These are phyloP conservation scores for Ctenoplectra terminalis DNA, from an alignment of 1,140 invertebrate genomes.

Conservation along the genomic window DNA sequence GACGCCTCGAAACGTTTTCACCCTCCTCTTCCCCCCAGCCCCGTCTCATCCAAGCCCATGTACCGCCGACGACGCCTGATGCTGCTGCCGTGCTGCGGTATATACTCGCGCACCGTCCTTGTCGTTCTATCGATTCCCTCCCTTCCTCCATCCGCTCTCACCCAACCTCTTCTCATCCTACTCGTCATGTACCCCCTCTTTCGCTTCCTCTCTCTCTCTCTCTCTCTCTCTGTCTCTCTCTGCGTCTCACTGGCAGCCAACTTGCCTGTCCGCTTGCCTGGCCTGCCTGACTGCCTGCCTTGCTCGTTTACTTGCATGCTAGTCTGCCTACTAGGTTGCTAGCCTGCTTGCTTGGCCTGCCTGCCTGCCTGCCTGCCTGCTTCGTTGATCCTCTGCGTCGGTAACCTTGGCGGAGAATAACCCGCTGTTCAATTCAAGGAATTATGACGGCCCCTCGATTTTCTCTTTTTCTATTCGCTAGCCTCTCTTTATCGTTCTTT, in stretches of 20 bases:
- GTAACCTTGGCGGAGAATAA: constrained; percentile 81
- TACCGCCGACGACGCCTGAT: constrained; percentile 57
- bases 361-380: constrained; percentile 57
- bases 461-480: constrained; percentile 62
- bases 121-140: constrained; percentile 79
- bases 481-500: constrained; percentile 62
- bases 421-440: constrained; percentile 81
- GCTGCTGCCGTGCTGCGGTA: constrained; percentile 53
- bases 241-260: constrained; percentile 46
- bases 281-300: constrained; percentile 54
- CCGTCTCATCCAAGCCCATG: constrained; percentile 32
- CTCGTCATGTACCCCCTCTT: constrained; percentile 46
- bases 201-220: constrained; percentile 41
- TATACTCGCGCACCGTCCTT: constrained; percentile 71
- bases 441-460: constrained; percentile 76
- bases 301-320: constrained; percentile 46
- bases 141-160: constrained; percentile 48
- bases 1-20: constrained; percentile 53
- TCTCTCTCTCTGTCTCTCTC: constrained; percentile 42
- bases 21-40: constrained; percentile 3
- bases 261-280: constrained; percentile 54
- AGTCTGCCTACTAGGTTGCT: constrained; percentile 50
- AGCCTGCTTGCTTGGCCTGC: constrained; percentile 55
- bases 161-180: constrained; percentile 47
- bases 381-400: constrained; percentile 64